These are phyloP conservation scores for Cyclura pinguis DNA, from an alignment of 2,797 vertebrate species.

Conservation along the genomic window DNA sequence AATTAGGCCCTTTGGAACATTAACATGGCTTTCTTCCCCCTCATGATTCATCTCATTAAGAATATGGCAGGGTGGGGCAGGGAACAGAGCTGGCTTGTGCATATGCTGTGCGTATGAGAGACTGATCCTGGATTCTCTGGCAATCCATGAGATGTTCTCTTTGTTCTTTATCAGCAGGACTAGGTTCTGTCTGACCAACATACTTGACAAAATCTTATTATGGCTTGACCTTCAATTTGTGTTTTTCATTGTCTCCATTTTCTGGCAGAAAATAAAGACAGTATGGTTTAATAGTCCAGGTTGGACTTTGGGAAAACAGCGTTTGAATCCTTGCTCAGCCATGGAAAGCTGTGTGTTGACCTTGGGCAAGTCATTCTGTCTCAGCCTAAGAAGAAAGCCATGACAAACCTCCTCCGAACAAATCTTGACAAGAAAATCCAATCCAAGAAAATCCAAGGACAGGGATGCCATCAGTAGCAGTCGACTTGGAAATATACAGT, in stretches of 20 bases:
- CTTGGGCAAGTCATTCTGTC: no score
- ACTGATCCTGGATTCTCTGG: background rate
- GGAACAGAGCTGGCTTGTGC: slow-evolving; percentile 81
- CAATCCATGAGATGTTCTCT: background rate
- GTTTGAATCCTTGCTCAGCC: no score
- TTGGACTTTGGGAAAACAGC: no score
- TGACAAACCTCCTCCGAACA: no score
- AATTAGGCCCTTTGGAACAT: slow-evolving; percentile 96
- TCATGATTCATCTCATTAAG: slow-evolving; percentile 91
- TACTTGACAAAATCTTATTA: background rate
- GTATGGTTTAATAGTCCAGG: background rate
- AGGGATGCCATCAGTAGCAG: no score
- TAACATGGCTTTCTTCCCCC: slow-evolving; percentile 85
- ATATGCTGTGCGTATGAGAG: slow-evolving; percentile 56
- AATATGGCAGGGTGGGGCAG: slow-evolving; percentile 75
- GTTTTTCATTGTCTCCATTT: background rate
- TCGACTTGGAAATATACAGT: no score
- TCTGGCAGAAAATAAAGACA: background rate
- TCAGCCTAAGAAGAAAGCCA: no score
- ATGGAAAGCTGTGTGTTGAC: no score
- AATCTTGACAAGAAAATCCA: no score
- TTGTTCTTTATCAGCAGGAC: background rate
- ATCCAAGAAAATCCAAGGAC: no score
- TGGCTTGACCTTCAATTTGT: background rate
- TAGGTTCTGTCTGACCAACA: background rate